Percentiles rank a stretch among this genome's conserved stretches.
Conservation (phyloP, 2,888 invertebrate genomes). For the Apomyelois bistriatella region DNA sequence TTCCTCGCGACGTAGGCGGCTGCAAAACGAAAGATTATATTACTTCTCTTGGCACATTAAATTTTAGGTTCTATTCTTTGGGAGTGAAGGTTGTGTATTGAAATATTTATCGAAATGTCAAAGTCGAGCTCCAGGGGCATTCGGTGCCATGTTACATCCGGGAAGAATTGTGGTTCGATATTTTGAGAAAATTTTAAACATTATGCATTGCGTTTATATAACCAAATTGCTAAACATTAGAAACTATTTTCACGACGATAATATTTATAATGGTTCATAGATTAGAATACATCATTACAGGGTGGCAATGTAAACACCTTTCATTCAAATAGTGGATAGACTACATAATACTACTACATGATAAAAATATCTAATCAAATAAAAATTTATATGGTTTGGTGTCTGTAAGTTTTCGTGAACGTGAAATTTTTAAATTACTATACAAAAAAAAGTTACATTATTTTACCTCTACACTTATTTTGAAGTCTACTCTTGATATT, state of each 20-base stretch:
- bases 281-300: too few relatives aligned
- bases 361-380: too few relatives aligned
- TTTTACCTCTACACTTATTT: too few relatives aligned
- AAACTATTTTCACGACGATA: not conserved
- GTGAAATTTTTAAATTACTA: too few relatives aligned
- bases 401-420: too few relatives aligned
- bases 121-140: conserved; percentile 35
- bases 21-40: conserved; percentile 52
- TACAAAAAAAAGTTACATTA: too few relatives aligned
- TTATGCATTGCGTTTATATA: not conserved
- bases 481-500: too few relatives aligned
- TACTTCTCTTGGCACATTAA: conserved; percentile 31
- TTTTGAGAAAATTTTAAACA: conserved; percentile 31
- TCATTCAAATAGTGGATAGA: too few relatives aligned
- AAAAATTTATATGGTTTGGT: too few relatives aligned
- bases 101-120: conserved; percentile 37
- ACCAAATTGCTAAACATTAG: not conserved
- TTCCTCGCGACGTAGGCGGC: conserved; percentile 49
- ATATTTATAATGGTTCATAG: not conserved
- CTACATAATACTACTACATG: too few relatives aligned
- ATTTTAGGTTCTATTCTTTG: conserved; percentile 46
- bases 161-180: conserved; percentile 37
- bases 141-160: conserved; percentile 47
- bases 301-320: too few relatives aligned
- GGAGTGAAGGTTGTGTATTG: conserved; percentile 35